Percentiles rank a stretch among this genome's conserved stretches.
These are phyloP conservation scores for Tupaia tana DNA, from an alignment of 2,113 vertebrate genomes.

Conservation along the genomic window DNA sequence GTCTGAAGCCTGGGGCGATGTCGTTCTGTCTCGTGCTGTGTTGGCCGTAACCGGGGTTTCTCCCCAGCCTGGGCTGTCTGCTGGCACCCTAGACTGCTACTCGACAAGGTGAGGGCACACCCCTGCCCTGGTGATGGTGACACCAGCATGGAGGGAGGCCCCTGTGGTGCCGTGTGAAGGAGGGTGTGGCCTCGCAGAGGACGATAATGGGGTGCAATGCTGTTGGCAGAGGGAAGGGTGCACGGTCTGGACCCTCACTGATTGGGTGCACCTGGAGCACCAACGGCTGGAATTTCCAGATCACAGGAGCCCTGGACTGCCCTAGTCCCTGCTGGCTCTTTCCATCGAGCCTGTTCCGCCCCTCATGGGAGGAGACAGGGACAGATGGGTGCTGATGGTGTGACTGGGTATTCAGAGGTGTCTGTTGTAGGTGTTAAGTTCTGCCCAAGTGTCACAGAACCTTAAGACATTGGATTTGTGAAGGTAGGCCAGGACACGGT, in stretches of 20 bases:
- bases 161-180: not conserved
- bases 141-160: not conserved
- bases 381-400: too few relatives aligned
- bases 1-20: slow-evolving; percentile 36
- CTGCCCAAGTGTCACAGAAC: too few relatives aligned
- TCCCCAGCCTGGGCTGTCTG: not conserved
- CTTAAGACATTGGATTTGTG: too few relatives aligned
- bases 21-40: not conserved
- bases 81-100: not conserved
- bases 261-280: not conserved
- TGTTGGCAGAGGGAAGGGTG: not conserved
- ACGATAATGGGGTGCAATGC: fast-evolving
- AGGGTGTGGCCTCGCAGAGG: not conserved
- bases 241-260: not conserved
- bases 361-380: too few relatives aligned
- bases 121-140: not conserved
- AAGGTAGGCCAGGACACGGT: too few relatives aligned
- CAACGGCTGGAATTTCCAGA: not conserved
- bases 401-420: too few relatives aligned
- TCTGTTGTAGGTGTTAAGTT: too few relatives aligned
- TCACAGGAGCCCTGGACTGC: too few relatives aligned
- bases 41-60: too few relatives aligned
- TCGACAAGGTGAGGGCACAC: not conserved
- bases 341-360: too few relatives aligned
- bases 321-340: too few relatives aligned